Evolutionary conservation across 2,888 invertebrate genomes (phyloP), one percentile per base, ranked within the genome.

Genomic region (Lepidochrysops patricia): DNA sequence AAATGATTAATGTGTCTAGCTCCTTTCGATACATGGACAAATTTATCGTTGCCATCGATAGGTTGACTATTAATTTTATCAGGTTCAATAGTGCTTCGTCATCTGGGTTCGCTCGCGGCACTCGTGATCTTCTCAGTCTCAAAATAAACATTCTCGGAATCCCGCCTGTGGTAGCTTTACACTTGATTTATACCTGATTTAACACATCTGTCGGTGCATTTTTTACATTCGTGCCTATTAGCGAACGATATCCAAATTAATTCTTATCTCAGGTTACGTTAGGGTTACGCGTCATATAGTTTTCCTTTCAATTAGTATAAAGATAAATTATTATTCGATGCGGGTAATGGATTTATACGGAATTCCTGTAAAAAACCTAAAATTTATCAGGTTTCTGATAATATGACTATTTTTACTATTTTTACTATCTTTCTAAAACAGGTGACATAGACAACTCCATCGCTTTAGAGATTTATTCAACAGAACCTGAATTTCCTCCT

Each of bases 1-100:
- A 67, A 67, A 76, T 84, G 84, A 86, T 84, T 82, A 80, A 84
- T 85, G 80, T 77, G 71, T 72, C 71, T 68, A 71, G 74, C 76
- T 78, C 76, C 75, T 76, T 74, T 79, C 78, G 70, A 75, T 79
- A 76, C 75, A 78, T 73, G 72, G 80, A 82, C 81, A 76, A 80
- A 82, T 83, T 83, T 84, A 82, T 84, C 80, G 74, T 69, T 69
- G 77, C 77, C 77, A 84, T 82, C 82, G 77, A 80, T 83, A 79
- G 75, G 69, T 68, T 72, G 72, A 79, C 80, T 81, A 84, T 84
- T 81, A 82, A 84, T 83, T 81, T 81, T 79, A 81, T 80, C 76
- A 66, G 66, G 70, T 68, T 69, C 73, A 70, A 69, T 84, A 80
- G 73, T 73, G 85, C 84, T 79, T 73, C 72, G 85, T 87, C 87